Base-by-base conservation (phyloP, 2,113 vertebrate genomes). In the Hoplias malabaricus region DNA sequence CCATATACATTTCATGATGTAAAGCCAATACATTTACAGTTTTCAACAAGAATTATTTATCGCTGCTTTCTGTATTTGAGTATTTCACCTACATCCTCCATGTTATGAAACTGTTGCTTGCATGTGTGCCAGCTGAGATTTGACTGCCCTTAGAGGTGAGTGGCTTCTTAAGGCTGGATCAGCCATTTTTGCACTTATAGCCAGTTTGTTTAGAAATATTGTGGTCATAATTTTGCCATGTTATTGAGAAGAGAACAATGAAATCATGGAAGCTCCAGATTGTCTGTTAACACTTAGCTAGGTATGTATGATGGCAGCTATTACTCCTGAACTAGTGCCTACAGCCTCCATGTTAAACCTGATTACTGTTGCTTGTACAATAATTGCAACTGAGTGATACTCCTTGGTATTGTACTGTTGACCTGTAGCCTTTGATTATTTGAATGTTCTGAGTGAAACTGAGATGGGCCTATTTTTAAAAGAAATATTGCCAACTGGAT, bases 381-480 rank as follows among this genome's bases (percentile, higher is more conserved):
- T 62, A 69, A 21, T 16, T 25, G 29, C 27, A 31, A 14, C n/a
- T 40, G 13, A 53, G 34, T 75, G 27, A 42, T 50, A 19, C 46
- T 53, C 38, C 29, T 42, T 69, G 42, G 86, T 27, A 42, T 89
- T 90, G 88, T 87, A 90, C 86, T 90, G 83, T 70, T 69, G 72
- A 48, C 36, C 21, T 57, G 73, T 23, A 54, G 56, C 90, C n/a
- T 87, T 88, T 87, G 84, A 88, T 87, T 33, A 19, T 33, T 19
- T 19, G 57, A 34, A 34, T 34, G 57, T 34, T 31, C 2, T 61
- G 27, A 16, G 14, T 19, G 19, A 33, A 61, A 61, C 29, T 61
- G 31, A 57, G 23, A 57, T 5, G 23, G 43, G 43, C 43, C 16
- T 2, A 10, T 53, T 21, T 53, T 8, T 23, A 4, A 8, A 53